phyloP scores from a whole-genome alignment of 1,140 invertebrate genomes.

The Camponotus floridanus region DNA sequence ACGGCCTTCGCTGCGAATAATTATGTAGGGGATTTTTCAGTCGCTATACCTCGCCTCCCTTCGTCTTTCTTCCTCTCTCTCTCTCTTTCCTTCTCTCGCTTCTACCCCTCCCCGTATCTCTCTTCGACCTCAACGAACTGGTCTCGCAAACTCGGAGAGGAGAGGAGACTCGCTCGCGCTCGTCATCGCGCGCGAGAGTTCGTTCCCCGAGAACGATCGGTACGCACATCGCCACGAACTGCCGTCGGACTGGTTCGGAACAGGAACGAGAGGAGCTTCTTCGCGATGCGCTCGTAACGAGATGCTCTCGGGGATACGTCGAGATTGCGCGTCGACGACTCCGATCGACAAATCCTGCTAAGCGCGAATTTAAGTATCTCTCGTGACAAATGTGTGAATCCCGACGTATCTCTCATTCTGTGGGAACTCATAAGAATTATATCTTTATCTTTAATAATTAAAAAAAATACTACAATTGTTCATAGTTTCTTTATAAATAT shows the following conservation, averaged over 20 bases:
- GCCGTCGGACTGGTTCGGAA: slow-evolving; percentile 63
- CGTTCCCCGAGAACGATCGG: slow-evolving; percentile 63
- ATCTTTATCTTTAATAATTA: too few species aligned
- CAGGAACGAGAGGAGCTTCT: slow-evolving; percentile 65
- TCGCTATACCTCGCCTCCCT: slow-evolving; percentile 43
- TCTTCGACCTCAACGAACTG: slow-evolving; percentile 62
- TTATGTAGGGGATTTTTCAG: slow-evolving; percentile 81
- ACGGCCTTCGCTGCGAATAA: slow-evolving; percentile 82
- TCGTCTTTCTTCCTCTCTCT: background rate
- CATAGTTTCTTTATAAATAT: too few species aligned
- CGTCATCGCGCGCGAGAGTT: slow-evolving; percentile 65
- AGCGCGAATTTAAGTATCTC: slow-evolving; percentile 45
- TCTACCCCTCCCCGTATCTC: slow-evolving; percentile 20
- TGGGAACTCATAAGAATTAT: too few species aligned
- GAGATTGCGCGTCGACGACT: slow-evolving; percentile 26
- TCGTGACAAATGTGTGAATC: background rate
- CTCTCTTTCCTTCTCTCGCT: background rate
- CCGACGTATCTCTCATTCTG: too few species aligned
- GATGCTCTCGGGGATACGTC: slow-evolving; percentile 50
- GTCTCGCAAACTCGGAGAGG: slow-evolving; percentile 64
- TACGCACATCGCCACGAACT: slow-evolving; percentile 34
- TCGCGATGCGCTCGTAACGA: slow-evolving; percentile 60
- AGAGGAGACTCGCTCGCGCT: slow-evolving; percentile 56
- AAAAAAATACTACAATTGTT: too few species aligned
- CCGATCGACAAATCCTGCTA: slow-evolving; percentile 7